Conservation (phyloP, 1,140 invertebrate genomes). For the Aphelinus atriplicis region DNA sequence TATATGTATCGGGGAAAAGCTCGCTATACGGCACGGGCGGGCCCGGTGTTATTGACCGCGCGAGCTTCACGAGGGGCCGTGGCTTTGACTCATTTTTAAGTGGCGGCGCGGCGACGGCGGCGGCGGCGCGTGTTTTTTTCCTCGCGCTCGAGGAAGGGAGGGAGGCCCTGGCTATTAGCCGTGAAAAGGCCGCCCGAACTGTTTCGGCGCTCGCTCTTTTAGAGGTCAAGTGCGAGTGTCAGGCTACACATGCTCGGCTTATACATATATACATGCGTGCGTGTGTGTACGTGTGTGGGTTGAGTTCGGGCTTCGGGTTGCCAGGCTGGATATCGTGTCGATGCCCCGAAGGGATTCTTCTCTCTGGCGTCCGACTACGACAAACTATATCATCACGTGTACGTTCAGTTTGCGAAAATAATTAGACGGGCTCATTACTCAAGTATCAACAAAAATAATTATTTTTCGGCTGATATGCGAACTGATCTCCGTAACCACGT, state of each 20-base stretch:
- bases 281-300: no score
- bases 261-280: no score
- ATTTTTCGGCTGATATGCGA: no score
- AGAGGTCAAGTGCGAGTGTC: slow-evolving; percentile 31
- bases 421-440: no score
- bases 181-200: slow-evolving; percentile 21
- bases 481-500: no score
- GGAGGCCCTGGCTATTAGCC: slow-evolving; percentile 15
- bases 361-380: background rate
- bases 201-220: background rate
- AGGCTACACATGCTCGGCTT: no score
- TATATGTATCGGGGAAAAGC: background rate
- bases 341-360: no score
- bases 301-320: no score
- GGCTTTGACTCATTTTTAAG: background rate
- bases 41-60: slow-evolving; percentile 25
- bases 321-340: no score
- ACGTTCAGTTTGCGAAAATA: background rate
- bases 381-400: background rate
- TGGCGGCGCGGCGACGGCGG: background rate
- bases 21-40: no score
- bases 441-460: no score
- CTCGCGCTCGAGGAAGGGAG: background rate
- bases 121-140: slow-evolving; percentile 4
- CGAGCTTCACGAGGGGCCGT: background rate